Percentiles rank a stretch among this genome's conserved stretches.
Evolutionary conservation across 2,888 invertebrate species (phyloP).

Genomic region (Sialis lutaria): DNA sequence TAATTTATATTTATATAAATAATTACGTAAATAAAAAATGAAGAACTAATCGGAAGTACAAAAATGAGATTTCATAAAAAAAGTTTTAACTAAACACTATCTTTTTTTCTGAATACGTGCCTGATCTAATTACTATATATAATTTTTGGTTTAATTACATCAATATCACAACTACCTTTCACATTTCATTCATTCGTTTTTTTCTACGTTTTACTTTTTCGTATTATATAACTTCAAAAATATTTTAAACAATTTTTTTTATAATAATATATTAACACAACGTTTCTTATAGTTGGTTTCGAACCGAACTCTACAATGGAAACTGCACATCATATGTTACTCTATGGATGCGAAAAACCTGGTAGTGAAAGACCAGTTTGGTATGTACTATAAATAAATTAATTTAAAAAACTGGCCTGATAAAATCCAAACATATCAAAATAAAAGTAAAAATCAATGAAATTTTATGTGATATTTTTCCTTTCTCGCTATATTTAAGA

Average conservation of each 20-base stretch:
- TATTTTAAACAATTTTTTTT: not conserved
- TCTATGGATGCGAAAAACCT: constrained; percentile 77
- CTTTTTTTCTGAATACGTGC: no score
- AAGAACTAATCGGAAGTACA: no score
- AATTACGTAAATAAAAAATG: no score
- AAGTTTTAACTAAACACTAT: no score
- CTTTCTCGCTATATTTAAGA: no score
- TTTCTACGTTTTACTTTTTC: not conserved
- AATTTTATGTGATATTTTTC: no score
- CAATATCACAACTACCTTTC: not conserved
- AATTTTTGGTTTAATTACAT: no score
- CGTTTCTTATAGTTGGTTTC: constrained; percentile 61
- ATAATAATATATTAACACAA: not conserved
- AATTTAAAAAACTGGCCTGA: not conserved
- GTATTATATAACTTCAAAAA: constrained; percentile 1
- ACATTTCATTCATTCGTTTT: not conserved
- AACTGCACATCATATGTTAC: constrained; percentile 82
- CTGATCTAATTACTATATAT: no score
- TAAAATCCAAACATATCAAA: not conserved
- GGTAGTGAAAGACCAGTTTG: constrained; percentile 55
- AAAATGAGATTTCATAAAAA: no score
- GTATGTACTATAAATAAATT: constrained; percentile 28
- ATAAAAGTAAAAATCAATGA: no score
- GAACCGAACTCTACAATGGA: constrained; percentile 82
- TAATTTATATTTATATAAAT: no score